Evolutionary conservation across 2,888 invertebrate genomes (phyloP), one percentile per base, ranked within the genome.

Genomic region (Sesia bembeciformis): DNA sequence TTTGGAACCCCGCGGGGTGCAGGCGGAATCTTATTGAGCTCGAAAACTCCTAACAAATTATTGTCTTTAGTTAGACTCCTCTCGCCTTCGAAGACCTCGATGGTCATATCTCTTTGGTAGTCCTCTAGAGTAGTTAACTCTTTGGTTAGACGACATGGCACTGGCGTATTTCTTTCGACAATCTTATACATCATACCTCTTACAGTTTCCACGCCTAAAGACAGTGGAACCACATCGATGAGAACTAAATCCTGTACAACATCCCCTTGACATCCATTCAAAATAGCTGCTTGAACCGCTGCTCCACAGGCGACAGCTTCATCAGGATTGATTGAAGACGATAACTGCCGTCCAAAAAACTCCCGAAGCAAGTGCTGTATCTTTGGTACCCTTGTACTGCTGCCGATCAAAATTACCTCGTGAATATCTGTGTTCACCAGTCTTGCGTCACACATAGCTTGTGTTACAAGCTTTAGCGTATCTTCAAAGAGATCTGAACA

Each of bases 41-140:
- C 74, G 7, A 86, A 79, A 46, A 69, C 70, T 3, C 84, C 85
- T 3, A 86, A 58, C 23, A 83, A 57, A 60, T 79, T 78, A 55
- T 85, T 85, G 59, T 85, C 77, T 63, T 70, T 75, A 0, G 84
- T 83, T 39, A 85, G 58, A 6, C 69, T 63, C 5, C 85, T 62
- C 61, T 86, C 85, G 0, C 85, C 85, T 67, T 86, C 84, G 42
- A 77, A 85, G 5, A 86, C 68, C 59, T 84, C 82, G 40, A 86
- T 84, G 0, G 78, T 79, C 79, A 85, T 80, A 6, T 66, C 64
- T 39, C 60, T 72, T 63, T 84, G 84, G 55, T 83, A 72, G 54
- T 85, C 83, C n/a, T 80, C 78, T 56, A 76, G 53, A 0, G 85
- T 84, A 0, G 83, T 80, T 1, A 85, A 60, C 53, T 82, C 81